Evolutionary conservation across 2,797 vertebrate genomes (phyloP).

Genomic region (Mionectes olivaceus): DNA sequence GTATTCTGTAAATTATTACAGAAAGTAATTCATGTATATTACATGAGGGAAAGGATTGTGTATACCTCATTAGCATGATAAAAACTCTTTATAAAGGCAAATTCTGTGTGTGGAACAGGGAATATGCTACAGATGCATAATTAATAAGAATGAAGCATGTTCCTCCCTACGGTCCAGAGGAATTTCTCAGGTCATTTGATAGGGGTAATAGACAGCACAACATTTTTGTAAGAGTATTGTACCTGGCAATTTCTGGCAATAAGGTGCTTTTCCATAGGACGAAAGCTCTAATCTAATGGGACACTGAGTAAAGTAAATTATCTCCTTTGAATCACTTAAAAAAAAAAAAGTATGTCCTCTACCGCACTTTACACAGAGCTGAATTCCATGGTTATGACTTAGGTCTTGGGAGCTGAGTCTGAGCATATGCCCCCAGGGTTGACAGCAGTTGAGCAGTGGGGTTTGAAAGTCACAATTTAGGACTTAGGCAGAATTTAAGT

Average conservation of each 20-base stretch:
- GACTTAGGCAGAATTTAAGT: slow-evolving; percentile 12
- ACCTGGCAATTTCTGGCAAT: background rate
- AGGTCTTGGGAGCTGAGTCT: background rate
- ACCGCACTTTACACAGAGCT: background rate
- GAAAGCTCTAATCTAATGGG: background rate
- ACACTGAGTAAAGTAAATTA: background rate
- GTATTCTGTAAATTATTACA: no score
- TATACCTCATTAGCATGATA: background rate
- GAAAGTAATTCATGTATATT: no score
- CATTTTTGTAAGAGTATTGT: background rate
- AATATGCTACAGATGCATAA: background rate
- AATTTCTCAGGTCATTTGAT: background rate
- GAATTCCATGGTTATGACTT: background rate
- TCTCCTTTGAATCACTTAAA: background rate
- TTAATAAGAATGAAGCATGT: background rate
- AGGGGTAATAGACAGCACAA: background rate
- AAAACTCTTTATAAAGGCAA: background rate
- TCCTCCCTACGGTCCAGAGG: background rate
- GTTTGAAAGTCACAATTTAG: slow-evolving; percentile 18
- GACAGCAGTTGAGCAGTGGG: background rate
- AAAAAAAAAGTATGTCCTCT: background rate
- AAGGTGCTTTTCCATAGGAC: background rate
- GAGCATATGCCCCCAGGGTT: background rate
- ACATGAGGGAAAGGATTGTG: background rate
- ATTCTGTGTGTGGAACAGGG: background rate